phyloP scores from a whole-genome alignment of 2,113 vertebrate genomes.

The Piprites chloris region DNA sequence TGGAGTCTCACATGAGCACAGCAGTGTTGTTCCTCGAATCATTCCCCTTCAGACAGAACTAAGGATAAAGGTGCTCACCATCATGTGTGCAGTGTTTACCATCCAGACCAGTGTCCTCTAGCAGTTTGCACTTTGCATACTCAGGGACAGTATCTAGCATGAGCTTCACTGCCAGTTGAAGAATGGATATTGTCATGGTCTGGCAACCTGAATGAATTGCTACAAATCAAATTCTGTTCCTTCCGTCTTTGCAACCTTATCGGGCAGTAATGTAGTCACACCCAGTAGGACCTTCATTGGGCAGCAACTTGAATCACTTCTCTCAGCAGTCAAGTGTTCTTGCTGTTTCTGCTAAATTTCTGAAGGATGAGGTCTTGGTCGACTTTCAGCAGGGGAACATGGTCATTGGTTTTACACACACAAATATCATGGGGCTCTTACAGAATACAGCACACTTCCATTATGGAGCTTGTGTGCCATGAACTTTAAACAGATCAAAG shows the following conservation, averaged over 20 bases:
- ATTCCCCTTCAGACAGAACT: neutral
- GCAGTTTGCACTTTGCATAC: neutral
- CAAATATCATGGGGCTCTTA: neutral
- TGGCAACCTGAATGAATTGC: neutral
- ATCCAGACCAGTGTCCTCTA: neutral
- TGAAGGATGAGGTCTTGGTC: neutral
- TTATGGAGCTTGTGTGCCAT: rapidly evolving
- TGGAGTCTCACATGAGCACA: rapidly evolving
- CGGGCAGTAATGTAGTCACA: neutral
- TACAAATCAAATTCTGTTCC: neutral
- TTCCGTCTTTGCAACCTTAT: neutral
- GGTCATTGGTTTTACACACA: neutral
- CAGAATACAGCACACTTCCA: neutral
- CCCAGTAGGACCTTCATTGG: rapidly evolving
- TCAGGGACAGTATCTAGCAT: neutral
- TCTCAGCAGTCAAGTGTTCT: neutral
- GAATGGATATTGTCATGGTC: neutral
- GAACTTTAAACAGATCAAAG: neutral
- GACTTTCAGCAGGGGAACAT: neutral
- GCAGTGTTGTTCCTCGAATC: neutral
- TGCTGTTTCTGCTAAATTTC: neutral
- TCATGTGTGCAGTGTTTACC: neutral
- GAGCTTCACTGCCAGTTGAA: neutral
- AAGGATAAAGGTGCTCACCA: neutral
- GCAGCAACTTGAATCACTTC: neutral